phyloP scores from a whole-genome alignment of 2,797 vertebrate species.

The Rhinella marina region DNA sequence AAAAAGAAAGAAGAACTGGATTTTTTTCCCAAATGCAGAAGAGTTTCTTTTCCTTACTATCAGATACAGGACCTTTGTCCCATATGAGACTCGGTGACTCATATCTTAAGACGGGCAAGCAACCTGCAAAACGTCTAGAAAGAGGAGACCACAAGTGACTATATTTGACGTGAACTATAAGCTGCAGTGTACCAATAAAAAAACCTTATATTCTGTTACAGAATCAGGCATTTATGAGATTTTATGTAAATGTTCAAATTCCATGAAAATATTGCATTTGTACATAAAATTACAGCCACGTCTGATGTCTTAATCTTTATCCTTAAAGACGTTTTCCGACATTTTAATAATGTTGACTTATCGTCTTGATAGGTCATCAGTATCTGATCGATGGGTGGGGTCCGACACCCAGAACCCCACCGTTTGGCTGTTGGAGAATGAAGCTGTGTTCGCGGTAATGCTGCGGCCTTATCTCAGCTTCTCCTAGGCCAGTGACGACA shows the following conservation, averaged over 20 bases:
- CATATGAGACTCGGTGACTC: not conserved
- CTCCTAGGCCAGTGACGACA: too few species aligned
- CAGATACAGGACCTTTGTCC: not conserved
- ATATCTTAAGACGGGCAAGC: not conserved
- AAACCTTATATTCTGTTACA: not conserved
- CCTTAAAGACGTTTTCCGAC: not conserved
- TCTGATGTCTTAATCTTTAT: not conserved
- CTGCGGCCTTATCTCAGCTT: too few species aligned
- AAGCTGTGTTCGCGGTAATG: too few species aligned
- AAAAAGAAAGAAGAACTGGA: too few species aligned
- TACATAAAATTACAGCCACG: not conserved
- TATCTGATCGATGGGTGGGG: too few species aligned
- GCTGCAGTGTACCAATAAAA: not conserved
- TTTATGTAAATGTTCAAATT: not conserved
- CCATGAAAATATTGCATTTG: not conserved
- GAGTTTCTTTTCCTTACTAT: too few species aligned
- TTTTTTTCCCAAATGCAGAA: not conserved
- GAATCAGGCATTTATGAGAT: not conserved
- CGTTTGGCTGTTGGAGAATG: too few species aligned
- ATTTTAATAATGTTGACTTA: too few species aligned
- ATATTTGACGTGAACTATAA: not conserved
- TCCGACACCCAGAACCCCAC: too few species aligned
- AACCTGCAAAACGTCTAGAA: not conserved
- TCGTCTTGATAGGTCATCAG: too few species aligned
- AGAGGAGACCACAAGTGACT: not conserved